Evolutionary conservation across 2,113 vertebrate genomes (phyloP).

Genomic region (Bambusicola thoracicus): DNA sequence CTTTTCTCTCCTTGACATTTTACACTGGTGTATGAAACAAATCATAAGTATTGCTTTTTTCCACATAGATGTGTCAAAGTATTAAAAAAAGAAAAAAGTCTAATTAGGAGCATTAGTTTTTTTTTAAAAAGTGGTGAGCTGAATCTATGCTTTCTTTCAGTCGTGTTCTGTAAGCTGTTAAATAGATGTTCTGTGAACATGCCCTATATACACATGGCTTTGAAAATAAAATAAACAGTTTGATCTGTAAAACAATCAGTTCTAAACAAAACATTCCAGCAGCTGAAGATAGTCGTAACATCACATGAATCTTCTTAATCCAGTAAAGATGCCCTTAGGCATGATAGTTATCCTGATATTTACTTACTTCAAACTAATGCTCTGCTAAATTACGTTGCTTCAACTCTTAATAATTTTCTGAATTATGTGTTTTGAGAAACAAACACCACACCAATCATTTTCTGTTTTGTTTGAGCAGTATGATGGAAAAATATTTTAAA

Average conservation of each 20-base stretch:
- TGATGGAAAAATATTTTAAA: background rate
- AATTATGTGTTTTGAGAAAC: accelerated
- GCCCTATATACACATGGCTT: background rate
- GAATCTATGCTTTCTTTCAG: background rate
- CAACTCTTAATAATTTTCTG: background rate
- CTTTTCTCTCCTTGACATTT: background rate
- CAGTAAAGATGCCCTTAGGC: background rate
- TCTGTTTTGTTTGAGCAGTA: background rate
- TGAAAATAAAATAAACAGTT: background rate
- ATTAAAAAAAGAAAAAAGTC: background rate
- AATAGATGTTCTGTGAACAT: background rate
- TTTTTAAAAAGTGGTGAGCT: background rate
- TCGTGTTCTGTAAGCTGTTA: background rate
- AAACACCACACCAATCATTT: background rate
- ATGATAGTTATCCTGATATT: background rate
- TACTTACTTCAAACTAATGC: background rate
- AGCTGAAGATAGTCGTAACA: background rate
- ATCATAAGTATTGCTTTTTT: background rate
- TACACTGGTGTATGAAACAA: background rate
- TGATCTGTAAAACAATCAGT: background rate
- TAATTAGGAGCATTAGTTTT: background rate
- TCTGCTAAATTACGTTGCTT: background rate
- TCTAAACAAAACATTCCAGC: background rate
- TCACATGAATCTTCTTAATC: background rate
- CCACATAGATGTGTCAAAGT: background rate